Conservation (phyloP, 2,113 vertebrate genomes). For the Rhodinocichla rosea region DNA sequence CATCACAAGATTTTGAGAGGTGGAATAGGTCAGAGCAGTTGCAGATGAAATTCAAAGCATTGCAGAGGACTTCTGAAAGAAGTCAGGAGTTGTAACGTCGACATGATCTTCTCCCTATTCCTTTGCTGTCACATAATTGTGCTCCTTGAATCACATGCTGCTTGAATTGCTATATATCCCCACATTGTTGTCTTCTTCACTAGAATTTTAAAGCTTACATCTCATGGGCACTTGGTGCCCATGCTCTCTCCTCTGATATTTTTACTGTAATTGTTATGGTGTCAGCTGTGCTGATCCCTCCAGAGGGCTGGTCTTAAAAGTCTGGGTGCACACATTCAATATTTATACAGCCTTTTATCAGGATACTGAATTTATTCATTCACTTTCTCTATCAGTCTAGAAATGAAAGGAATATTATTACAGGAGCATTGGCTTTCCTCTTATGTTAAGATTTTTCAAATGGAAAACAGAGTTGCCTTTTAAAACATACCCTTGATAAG, state of each 20-base stretch:
- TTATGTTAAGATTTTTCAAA: constrained; percentile 15
- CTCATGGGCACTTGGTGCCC: neutral
- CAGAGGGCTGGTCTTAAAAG: constrained; percentile 30
- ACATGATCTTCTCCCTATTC: neutral
- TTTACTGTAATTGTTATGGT: constrained; percentile 27
- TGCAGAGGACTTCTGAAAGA: neutral
- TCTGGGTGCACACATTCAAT: neutral
- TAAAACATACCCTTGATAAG: constrained; percentile 7
- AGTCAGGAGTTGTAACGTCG: neutral
- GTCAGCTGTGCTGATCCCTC: constrained; percentile 11
- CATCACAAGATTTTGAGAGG: neutral
- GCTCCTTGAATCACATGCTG: neutral
- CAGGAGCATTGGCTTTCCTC: neutral
- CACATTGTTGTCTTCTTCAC: neutral
- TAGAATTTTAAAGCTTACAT: constrained; percentile 29
- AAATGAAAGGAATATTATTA: neutral
- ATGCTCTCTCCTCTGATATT: neutral
- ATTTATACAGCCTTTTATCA: constrained; percentile 49
- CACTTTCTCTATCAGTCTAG: neutral
- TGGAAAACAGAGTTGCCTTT: neutral
- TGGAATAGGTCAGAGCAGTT: neutral
- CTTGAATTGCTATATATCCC: neutral
- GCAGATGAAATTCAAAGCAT: neutral
- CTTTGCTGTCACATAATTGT: neutral
- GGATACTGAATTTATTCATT: neutral